These are phyloP conservation scores for Campylorhamphus procurvoides DNA, from an alignment of 2,113 vertebrate genomes.

Conservation along the genomic window DNA sequence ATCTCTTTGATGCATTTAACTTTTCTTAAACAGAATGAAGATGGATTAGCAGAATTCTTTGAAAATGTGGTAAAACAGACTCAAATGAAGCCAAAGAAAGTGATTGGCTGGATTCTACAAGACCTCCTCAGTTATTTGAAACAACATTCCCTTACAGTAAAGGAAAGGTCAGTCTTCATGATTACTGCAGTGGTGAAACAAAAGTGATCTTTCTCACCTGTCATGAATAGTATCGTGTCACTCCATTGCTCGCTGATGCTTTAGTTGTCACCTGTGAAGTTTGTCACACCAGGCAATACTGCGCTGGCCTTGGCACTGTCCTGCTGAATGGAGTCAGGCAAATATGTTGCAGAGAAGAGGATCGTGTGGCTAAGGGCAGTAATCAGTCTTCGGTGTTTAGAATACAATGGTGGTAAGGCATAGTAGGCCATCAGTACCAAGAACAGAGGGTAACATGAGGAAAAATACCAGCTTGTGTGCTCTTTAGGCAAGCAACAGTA, in stretches of 20 bases:
- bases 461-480: neutral
- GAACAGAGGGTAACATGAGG: neutral
- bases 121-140: constrained; percentile 87
- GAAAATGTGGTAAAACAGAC: constrained; percentile 84
- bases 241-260: rapidly evolving
- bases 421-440: neutral
- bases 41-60: constrained; percentile 90
- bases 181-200: neutral
- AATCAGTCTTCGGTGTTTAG: neutral
- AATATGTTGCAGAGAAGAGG: neutral
- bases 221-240: rapidly evolving
- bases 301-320: neutral
- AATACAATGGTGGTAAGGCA: neutral
- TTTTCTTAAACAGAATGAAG: constrained; percentile 85
- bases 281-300: neutral
- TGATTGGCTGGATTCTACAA: constrained; percentile 92
- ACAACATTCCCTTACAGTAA: constrained; percentile 79
- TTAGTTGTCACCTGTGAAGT: neutral
- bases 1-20: neutral
- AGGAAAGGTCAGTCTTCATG: constrained; percentile 85
- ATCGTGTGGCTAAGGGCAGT: neutral
- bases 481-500: neutral
- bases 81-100: constrained; percentile 85
- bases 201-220: neutral
- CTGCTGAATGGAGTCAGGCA: neutral